phyloP scores from a whole-genome alignment of 2,888 invertebrate species.

The Ophonus ardosiacus region DNA sequence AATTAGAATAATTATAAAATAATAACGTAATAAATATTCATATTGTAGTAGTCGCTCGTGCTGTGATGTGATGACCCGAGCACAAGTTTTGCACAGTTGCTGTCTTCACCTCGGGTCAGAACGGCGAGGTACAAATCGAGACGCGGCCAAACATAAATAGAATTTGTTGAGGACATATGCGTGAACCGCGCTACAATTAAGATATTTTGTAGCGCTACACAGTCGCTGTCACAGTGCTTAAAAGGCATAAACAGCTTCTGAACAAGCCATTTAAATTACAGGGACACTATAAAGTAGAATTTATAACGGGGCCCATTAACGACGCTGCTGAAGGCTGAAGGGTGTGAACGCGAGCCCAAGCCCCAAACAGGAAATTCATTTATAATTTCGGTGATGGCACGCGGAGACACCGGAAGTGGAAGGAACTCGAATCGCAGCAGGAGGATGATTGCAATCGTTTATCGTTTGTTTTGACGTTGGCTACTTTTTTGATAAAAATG shows the following conservation, averaged over 20 bases:
- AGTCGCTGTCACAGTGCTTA: constrained; percentile 36
- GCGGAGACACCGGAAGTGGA: constrained; percentile 44
- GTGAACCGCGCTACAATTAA: constrained; percentile 24
- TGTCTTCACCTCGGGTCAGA: not conserved
- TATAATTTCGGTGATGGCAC: constrained; percentile 46
- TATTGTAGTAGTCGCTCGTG: too few species aligned
- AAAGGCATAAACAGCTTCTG: constrained; percentile 40
- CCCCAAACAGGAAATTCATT: constrained; percentile 49
- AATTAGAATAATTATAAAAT: too few species aligned
- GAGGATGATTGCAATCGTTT: constrained; percentile 22
- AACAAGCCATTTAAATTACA: constrained; percentile 48
- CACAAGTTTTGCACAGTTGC: too few species aligned
- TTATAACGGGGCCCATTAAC: constrained; percentile 43
- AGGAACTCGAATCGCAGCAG: constrained; percentile 35
- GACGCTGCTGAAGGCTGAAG: constrained; percentile 1
- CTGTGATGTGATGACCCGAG: too few species aligned
- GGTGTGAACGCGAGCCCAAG: constrained; percentile 16
- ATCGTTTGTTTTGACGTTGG: constrained; percentile 39
- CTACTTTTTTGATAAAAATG: constrained; percentile 42
- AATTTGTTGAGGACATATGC: not conserved
- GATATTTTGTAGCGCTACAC: constrained; percentile 12
- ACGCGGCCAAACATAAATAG: not conserved
- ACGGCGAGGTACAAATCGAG: not conserved
- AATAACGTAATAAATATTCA: too few species aligned
- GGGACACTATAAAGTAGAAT: constrained; percentile 44